Conservation (phyloP, 2,113 vertebrate genomes). For the Fregetta grallaria region DNA sequence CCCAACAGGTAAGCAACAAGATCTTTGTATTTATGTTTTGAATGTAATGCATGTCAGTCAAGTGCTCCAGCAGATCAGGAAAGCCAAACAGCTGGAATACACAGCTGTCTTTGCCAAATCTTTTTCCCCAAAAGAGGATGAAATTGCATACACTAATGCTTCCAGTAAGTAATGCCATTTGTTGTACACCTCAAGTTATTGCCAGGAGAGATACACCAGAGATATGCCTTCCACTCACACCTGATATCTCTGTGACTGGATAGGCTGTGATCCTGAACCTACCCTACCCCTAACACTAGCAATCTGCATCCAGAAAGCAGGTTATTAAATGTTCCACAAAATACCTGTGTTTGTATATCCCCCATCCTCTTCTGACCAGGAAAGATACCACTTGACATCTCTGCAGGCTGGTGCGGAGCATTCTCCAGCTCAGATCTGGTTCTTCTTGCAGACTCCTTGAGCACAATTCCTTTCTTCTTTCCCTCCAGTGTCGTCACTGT, state of each 20-base stretch:
- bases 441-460: not conserved
- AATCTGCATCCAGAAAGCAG: not conserved
- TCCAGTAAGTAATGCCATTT: not conserved
- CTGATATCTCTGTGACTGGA: not conserved
- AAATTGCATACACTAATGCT: not conserved
- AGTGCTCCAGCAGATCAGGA: not conserved
- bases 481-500: not conserved
- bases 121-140: not conserved
- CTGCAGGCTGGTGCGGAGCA: not conserved
- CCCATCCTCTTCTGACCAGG: not conserved
- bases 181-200: not conserved
- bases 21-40: not conserved
- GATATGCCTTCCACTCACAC: not conserved
- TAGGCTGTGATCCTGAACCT: not conserved
- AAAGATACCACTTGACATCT: not conserved
- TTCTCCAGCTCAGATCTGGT: not conserved
- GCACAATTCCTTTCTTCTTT: not conserved
- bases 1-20: constrained; percentile 63
- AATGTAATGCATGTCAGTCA: not conserved
- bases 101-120: not conserved
- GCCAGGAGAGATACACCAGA: not conserved
- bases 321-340: not conserved
- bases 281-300: not conserved
- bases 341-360: not conserved
- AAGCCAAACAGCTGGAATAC: not conserved